Percentiles rank a stretch among this genome's conserved stretches.
These are phyloP conservation scores for Heliconius ismenius DNA, from an alignment of 2,888 invertebrate species.

Conservation along the genomic window DNA sequence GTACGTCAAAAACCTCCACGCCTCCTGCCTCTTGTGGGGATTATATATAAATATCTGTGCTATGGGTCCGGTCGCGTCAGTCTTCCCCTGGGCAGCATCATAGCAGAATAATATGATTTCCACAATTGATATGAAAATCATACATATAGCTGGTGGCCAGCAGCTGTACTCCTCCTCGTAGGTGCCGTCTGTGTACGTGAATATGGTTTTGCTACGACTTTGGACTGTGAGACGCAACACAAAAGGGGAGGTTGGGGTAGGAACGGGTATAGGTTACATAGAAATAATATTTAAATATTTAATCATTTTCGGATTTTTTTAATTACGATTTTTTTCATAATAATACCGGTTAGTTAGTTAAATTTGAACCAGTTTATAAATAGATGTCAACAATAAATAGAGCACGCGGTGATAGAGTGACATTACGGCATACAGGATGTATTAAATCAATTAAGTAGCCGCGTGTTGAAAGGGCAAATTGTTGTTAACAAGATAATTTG, in stretches of 20 bases:
- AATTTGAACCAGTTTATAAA: conserved; percentile 35
- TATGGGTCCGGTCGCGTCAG: conserved; percentile 86
- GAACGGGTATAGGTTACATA: conserved; percentile 24
- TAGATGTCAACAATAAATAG: conserved; percentile 55
- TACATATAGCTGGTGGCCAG: conserved; percentile 94
- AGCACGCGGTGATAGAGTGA: conserved; percentile 63
- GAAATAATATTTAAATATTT: conserved; percentile 9
- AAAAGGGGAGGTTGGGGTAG: conserved; percentile 47
- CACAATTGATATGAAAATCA: conserved; percentile 93
- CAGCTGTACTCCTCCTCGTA: conserved; percentile 97
- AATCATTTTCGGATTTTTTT: conserved; percentile 10
- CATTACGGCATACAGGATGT: conserved; percentile 57
- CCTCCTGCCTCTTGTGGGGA: conserved; percentile 91
- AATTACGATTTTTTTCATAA: background rate
- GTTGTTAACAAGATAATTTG: conserved; percentile 55
- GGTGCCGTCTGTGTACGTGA: conserved; percentile 85
- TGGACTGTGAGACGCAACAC: conserved; percentile 63
- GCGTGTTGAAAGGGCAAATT: conserved; percentile 59
- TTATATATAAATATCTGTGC: conserved; percentile 93
- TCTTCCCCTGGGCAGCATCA: conserved; percentile 74
- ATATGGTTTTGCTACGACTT: conserved; percentile 62
- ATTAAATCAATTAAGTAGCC: conserved; percentile 67
- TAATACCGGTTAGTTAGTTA: background rate
- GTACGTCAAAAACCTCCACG: conserved; percentile 96
- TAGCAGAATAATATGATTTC: conserved; percentile 89